phyloP scores from a whole-genome alignment of 2,113 vertebrate species.

The Cyanoramphus novaezelandiae region DNA sequence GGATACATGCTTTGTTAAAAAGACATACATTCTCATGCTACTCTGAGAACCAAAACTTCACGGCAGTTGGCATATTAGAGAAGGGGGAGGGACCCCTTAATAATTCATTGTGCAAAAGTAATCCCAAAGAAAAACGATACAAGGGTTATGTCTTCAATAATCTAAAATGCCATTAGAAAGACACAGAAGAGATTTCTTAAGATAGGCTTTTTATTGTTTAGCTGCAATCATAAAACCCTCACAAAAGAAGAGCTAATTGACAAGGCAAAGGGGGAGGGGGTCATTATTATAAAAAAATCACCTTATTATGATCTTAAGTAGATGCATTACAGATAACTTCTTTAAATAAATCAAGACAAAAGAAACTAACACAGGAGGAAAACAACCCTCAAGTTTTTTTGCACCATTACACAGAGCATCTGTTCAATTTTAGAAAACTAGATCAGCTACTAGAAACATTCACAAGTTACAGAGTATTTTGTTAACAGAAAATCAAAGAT shows the following conservation, averaged over 20 bases:
- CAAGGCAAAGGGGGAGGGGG: neutral
- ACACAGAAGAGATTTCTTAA: conserved; percentile 38
- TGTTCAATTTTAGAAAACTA: neutral
- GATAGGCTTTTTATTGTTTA: conserved; percentile 52
- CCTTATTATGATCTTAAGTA: neutral
- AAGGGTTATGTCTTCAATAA: neutral
- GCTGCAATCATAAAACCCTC: conserved; percentile 15
- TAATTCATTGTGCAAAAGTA: neutral
- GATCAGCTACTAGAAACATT: neutral
- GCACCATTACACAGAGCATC: neutral
- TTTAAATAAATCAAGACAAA: conserved; percentile 6
- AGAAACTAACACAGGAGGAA: neutral
- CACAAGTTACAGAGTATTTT: neutral
- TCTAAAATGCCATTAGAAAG: conserved; percentile 8
- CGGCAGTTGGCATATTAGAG: neutral
- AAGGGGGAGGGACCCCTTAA: neutral
- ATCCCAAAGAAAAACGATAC: neutral
- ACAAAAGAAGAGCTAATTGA: conserved; percentile 25
- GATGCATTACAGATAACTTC: neutral
- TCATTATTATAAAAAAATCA: neutral
- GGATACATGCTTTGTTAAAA: neutral
- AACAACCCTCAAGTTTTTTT: neutral
- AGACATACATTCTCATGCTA: neutral
- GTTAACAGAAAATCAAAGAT: neutral
- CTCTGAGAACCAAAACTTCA: neutral